Evolutionary conservation across 2,888 invertebrate genomes (phyloP), one percentile per base, ranked within the genome.

Genomic region (Rhynchonema sp.): DNA sequence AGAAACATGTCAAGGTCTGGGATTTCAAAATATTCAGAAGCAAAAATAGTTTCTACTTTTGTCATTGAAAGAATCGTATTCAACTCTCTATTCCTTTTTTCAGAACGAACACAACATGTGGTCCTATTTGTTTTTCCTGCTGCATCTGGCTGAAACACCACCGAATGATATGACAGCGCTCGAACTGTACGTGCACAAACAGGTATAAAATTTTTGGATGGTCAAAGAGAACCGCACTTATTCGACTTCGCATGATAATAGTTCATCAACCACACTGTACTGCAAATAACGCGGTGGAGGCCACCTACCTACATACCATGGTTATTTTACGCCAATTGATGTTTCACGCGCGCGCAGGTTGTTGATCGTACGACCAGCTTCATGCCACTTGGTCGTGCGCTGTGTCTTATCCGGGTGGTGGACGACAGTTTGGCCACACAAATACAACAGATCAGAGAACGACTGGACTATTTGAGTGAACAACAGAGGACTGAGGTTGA

Each of bases 61-160:
- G 13, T 46, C 46, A 46, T 46, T 46, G 22, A 46, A 46, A n/a
- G n/a, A n/a, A n/a, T n/a, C n/a, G n/a, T n/a, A n/a, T n/a, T n/a
- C n/a, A n/a, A n/a, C n/a, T 23, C n/a, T 23, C 22, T 13, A 38
- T 38, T 38, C 9, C 6, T 13, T 13, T 13, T 17, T 13, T 17
- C 52, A 52, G 52, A 62, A 68, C 23, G 75, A 75, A 60, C 75
- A 75, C 67, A 73, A 73, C 67, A 74, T 74, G 72, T 75, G 74
- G 75, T 68, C 74, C 9, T 75, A 75, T 64, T 72, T 75, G 25
- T 75, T 75, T 67, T 75, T 74, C 68, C 74, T 75, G 64, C 75
- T 75, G 55, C 74, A 75, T 62, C 68, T 75, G 20, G 70, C 74
- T 62, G 74, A 74, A 27, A 75, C 74, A 1, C 72, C 73, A 60